Percentiles rank a stretch among this genome's conserved stretches.
Conservation (phyloP, 2,113 vertebrate species). For the Lepus americanus region DNA sequence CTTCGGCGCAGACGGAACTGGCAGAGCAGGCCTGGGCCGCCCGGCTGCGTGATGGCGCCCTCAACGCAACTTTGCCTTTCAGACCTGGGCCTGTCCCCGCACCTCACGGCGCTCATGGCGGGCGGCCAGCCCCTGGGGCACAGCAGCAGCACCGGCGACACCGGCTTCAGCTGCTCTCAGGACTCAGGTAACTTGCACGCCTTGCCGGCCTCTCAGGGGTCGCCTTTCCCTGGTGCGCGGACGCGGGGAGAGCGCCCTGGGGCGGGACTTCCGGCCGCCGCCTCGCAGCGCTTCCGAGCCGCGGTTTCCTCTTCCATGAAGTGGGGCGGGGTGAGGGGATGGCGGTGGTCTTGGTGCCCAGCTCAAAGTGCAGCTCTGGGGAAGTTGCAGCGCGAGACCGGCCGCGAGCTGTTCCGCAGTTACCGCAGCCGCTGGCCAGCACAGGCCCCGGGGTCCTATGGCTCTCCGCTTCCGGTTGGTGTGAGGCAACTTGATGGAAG, state of each 20-base stretch:
- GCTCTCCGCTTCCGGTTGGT: too few species aligned
- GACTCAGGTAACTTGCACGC: slow-evolving; percentile 92
- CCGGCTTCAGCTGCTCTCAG: slow-evolving; percentile 98
- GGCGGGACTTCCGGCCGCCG: not conserved
- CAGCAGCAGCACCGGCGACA: slow-evolving; percentile 97
- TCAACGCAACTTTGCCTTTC: slow-evolving; percentile 73
- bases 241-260: rapidly evolving
- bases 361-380: too few species aligned
- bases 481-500: too few species aligned
- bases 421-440: too few species aligned
- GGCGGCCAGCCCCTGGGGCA: slow-evolving; percentile 93
- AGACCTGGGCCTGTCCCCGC: slow-evolving; percentile 98
- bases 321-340: not conserved
- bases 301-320: not conserved
- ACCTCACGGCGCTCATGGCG: slow-evolving; percentile 96
- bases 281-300: not conserved
- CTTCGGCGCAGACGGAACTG: rapidly evolving
- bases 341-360: too few species aligned
- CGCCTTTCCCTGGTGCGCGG: not conserved
- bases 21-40: not conserved
- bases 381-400: too few species aligned
- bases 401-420: not conserved
- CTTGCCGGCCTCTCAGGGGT: not conserved
- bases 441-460: not conserved
- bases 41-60: rapidly evolving